Base-by-base conservation (phyloP, 2,888 invertebrate genomes). In the Pycnomerus fuliginosus region DNA sequence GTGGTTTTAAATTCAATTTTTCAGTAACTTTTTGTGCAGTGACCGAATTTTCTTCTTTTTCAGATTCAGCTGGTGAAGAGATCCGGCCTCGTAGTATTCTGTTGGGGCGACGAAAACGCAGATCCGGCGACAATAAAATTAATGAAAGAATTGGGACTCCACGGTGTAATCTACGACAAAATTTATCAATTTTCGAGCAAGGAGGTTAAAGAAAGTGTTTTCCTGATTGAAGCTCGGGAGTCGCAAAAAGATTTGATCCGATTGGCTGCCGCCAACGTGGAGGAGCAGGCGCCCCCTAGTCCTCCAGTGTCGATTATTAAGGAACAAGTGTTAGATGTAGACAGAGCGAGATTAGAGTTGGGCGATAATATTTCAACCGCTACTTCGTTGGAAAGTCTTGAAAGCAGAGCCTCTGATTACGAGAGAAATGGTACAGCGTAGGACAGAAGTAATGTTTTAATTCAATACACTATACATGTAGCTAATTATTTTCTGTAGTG, bases 61-160 rank as follows among this genome's bases (percentile, higher is more conserved):
- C 65, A 85, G 84, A 84, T 93, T 7, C 82, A 85, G 60, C 69
- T 86, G 52, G 91, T 88, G 1, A 86, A 84, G 56, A 82, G 87
- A 58, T 82, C 84, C 10, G 89, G 90, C 7, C 78, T 97, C 37
- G 84, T 95, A 3, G 83, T 95, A 50, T 98, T 98, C 73, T 94
- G 94, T 64, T 98, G 97, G 97, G 98, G 98, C 15, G 95, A 96
- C 60, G 93, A 95, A 62, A 92, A 93, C 68, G 94, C 95, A 61
- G 87, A 90, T 69, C 85, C 85, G 52, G 83, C 84, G 25, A 90
- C 87, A 1, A 91, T 96, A 39, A 83, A 84, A 62, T 83, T 85
- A 65, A 79, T 98, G 17, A 95, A 95, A 69, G 80, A 85, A 50
- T 78, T 94, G 61, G 95, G 95, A 1, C 79, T 98, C 20, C 93